phyloP scores from a whole-genome alignment of 2,797 vertebrate genomes.

The Sus cebifrons region DNA sequence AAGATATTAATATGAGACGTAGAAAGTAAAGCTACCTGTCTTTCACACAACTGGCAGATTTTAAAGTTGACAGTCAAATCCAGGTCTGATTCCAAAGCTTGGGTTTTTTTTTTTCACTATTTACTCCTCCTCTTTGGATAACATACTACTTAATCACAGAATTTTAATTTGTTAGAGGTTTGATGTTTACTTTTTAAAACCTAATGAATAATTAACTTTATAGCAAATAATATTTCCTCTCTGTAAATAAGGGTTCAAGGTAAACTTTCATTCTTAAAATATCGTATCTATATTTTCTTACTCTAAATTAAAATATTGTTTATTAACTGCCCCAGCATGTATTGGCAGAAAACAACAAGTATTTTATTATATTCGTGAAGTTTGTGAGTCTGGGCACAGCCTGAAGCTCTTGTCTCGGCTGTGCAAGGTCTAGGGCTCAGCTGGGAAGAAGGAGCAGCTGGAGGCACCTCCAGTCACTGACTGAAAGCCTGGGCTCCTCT shows the following conservation, averaged over 20 bases:
- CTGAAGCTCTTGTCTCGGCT: not conserved
- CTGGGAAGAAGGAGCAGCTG: not conserved
- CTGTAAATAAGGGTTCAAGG: not conserved
- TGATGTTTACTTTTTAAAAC: constrained; percentile 40
- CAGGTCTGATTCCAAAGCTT: constrained; percentile 36
- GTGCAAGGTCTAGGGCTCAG: not conserved
- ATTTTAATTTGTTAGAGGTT: constrained; percentile 33
- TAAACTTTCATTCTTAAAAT: constrained; percentile 35
- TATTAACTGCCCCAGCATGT: not conserved
- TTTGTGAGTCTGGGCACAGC: not conserved
- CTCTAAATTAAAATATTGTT: constrained; percentile 8
- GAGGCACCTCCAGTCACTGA: not conserved
- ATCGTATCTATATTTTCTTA: not conserved
- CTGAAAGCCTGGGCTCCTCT: not conserved
- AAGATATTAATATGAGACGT: not conserved
- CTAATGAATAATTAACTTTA: constrained; percentile 26
- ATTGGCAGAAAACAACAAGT: not conserved
- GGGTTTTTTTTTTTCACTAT: not conserved
- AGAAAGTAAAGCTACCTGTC: constrained; percentile 15
- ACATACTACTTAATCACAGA: not conserved
- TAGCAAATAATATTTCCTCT: constrained; percentile 41
- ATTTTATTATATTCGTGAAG: not conserved
- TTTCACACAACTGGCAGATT: not conserved
- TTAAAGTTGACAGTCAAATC: constrained; percentile 24
- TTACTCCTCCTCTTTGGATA: constrained; percentile 20